Evolutionary conservation across 2,113 vertebrate genomes (phyloP), one percentile per base, ranked within the genome.

Genomic region (Daboia siamensis): DNA sequence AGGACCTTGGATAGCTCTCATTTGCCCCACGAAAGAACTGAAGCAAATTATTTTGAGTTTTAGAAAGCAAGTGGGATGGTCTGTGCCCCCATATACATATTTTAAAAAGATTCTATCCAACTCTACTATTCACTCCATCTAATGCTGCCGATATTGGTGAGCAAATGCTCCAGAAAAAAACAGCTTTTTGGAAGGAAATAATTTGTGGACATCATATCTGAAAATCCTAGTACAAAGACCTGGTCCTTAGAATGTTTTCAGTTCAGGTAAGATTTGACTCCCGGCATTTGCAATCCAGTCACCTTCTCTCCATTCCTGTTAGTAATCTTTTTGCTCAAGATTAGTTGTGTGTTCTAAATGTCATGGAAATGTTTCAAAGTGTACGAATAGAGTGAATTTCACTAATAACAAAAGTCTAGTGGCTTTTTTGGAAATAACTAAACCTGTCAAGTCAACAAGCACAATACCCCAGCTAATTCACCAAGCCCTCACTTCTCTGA

Each of bases 401-500:
- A 17, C 6, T 44, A 80, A 44, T 44, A 54, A 95, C 95, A 97
- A 96, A 95, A 94, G 55, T 91, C 95, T 93, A 86, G 93, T 96
- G 91, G 89, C 94, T 54, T 44, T 0, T 93, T 95, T 93, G 94
- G 96, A 94, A 93, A 94, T 90, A 57, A 39, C 51, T 0, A 59
- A 8, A 59, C 85, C 39, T 23, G 51, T 94, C 95, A 97, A 95
- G 96, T 90, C 94, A 95, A 96, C 96, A 95, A 96, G 93, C 94
- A 95, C 93, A 93, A 84, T 92, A 56, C 96, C 93, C 56, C 95
- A 95, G 17, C 93, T 91, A 94, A 96, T 95, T 95, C 96, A 94
- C 93, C 95, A 55, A 4, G 89, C 6, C 7, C 90, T 54, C 92
- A 64, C 94, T 64, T 95, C 96, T 96, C 94, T 94, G 96, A 94